These are phyloP conservation scores for Nemotelus pantherinus DNA, from an alignment of 2,888 invertebrate genomes.

Conservation along the genomic window DNA sequence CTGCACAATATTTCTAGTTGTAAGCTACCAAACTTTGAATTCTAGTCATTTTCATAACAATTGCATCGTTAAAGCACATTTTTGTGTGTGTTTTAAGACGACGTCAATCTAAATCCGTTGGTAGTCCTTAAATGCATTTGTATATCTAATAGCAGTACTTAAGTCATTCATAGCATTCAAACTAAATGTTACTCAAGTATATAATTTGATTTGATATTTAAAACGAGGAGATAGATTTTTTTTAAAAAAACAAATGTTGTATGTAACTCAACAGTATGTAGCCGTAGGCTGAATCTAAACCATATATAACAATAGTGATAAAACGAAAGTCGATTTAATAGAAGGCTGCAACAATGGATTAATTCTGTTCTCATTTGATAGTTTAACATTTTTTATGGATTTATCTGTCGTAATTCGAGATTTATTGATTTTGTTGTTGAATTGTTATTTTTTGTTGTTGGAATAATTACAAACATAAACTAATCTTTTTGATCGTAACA, in stretches of 20 bases:
- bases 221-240: conserved; percentile 1
- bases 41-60: too few relatives aligned
- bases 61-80: too few relatives aligned
- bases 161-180: neutral
- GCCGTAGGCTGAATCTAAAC: conserved; percentile 49
- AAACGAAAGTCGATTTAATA: conserved; percentile 31
- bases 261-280: conserved; percentile 51
- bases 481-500: conserved; percentile 14
- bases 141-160: neutral
- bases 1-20: conserved; percentile 27
- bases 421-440: conserved; percentile 22
- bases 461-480: neutral
- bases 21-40: too few relatives aligned
- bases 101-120: too few relatives aligned
- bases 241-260: conserved; percentile 43
- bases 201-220: neutral
- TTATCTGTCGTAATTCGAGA: conserved; percentile 27
- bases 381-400: conserved; percentile 38
- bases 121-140: neutral
- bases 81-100: too few relatives aligned
- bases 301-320: conserved; percentile 38
- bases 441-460: neutral
- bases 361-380: conserved; percentile 36
- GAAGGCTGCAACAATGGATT: conserved; percentile 23
- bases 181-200: too few relatives aligned